Percentiles rank a stretch among this genome's conserved stretches.
These are phyloP conservation scores for Callocephalon fimbriatum DNA, from an alignment of 2,113 vertebrate genomes.

Conservation along the genomic window DNA sequence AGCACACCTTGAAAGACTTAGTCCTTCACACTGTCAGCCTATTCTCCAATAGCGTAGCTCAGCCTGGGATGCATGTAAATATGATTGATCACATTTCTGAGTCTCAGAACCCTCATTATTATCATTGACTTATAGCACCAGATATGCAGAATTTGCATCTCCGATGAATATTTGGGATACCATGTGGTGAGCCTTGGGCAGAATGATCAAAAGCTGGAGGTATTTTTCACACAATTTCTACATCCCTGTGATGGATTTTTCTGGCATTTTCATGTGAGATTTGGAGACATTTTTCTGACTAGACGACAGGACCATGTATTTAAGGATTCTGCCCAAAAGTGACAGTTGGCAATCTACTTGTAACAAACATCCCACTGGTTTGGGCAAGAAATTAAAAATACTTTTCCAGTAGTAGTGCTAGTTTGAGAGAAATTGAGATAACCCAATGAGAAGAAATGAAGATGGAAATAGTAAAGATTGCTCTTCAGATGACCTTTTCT, in stretches of 20 bases:
- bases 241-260: slow-evolving; percentile 65
- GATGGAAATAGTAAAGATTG: background rate
- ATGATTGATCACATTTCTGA: slow-evolving; percentile 22
- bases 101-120: slow-evolving; percentile 40
- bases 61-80: background rate
- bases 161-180: slow-evolving; percentile 53
- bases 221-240: slow-evolving; percentile 69
- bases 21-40: background rate
- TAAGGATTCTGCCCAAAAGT: slow-evolving; percentile 66
- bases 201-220: slow-evolving; percentile 67
- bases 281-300: slow-evolving; percentile 65
- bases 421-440: slow-evolving; percentile 6
- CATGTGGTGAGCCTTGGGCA: slow-evolving; percentile 71
- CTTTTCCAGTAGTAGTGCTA: slow-evolving; percentile 8
- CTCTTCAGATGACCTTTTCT: slow-evolving; percentile 28
- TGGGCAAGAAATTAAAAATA: slow-evolving; percentile 38
- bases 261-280: slow-evolving; percentile 66
- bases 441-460: background rate
- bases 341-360: slow-evolving; percentile 66
- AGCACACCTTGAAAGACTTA: background rate
- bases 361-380: slow-evolving; percentile 53
- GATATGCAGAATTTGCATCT: slow-evolving; percentile 53
- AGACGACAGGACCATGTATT: slow-evolving; percentile 60
- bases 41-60: background rate
- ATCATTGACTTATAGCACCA: slow-evolving; percentile 50